A percentile compares a stretch with the other conserved stretches of the same genome.
phyloP scores from a whole-genome alignment of 1,140 invertebrate species.

The Cydia splendana region DNA sequence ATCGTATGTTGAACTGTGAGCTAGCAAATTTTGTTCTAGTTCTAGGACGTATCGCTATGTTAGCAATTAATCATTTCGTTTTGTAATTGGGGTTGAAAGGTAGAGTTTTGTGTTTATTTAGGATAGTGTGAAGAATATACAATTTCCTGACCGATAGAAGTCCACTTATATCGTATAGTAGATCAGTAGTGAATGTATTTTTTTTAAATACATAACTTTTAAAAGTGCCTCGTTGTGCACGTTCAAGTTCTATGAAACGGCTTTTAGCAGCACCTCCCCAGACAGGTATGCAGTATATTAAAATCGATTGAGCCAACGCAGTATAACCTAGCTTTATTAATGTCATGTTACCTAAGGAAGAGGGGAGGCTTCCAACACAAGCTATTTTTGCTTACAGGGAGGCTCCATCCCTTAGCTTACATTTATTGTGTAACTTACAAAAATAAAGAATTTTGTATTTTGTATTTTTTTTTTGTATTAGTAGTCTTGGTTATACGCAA shows the following conservation, averaged over 20 bases:
- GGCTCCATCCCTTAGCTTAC: too few species aligned
- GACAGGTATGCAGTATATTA: slow-evolving; percentile 6
- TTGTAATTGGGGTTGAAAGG: background rate
- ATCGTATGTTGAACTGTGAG: background rate
- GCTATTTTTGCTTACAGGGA: too few species aligned
- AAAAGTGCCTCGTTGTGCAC: slow-evolving; percentile 17
- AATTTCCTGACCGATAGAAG: slow-evolving; percentile 16
- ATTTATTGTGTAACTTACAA: too few species aligned
- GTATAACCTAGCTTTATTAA: too few species aligned
- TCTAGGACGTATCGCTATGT: background rate
- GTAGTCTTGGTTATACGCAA: too few species aligned
- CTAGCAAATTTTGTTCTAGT: slow-evolving; percentile 14
- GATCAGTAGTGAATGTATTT: slow-evolving; percentile 2
- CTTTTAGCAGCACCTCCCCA: slow-evolving; percentile 24
- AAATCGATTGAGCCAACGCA: slow-evolving; percentile 13
- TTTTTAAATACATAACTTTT: slow-evolving; percentile 29
- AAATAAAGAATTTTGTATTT: too few species aligned
- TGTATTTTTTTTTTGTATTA: too few species aligned
- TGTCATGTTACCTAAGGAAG: too few species aligned
- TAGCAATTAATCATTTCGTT: background rate
- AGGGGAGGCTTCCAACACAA: too few species aligned
- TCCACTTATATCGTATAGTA: background rate
- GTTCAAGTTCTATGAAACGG: slow-evolving; percentile 20
- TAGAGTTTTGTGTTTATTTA: slow-evolving; percentile 19
- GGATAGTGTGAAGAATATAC: background rate